phyloP scores from a whole-genome alignment of 2,113 vertebrate species.

The Pao palembangensis region DNA sequence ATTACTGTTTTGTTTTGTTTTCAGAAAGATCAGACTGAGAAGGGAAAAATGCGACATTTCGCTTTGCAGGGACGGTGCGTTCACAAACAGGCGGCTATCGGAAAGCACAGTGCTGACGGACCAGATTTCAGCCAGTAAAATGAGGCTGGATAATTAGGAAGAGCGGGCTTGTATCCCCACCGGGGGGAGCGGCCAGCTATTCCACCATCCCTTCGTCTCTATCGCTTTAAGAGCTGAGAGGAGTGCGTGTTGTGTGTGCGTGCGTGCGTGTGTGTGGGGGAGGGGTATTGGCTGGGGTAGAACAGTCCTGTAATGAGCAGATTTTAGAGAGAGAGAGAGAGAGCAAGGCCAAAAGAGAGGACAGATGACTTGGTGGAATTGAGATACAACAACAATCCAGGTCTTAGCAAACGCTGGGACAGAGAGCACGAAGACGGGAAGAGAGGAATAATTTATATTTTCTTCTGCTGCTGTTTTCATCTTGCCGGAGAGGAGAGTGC shows the following conservation, averaged over 20 bases:
- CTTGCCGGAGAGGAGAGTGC: constrained; percentile 45
- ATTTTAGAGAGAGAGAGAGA: constrained; percentile 59
- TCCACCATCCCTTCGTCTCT: constrained; percentile 57
- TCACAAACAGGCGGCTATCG: constrained; percentile 25
- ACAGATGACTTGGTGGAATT: constrained; percentile 71
- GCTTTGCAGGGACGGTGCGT: background rate
- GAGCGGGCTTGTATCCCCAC: constrained; percentile 58
- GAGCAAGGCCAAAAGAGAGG: constrained; percentile 50
- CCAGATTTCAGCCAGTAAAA: constrained; percentile 45
- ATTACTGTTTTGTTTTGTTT: no score
- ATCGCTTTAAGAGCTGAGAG: constrained; percentile 77
- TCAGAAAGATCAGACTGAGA: constrained; percentile 5
- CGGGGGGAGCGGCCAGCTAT: constrained; percentile 44
- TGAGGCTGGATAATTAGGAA: constrained; percentile 69
- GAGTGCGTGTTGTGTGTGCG: constrained; percentile 45
- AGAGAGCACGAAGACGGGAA: constrained; percentile 40
- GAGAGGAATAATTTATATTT: constrained; percentile 29
- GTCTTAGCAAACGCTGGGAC: constrained; percentile 23
- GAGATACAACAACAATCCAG: constrained; percentile 58
- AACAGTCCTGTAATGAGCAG: constrained; percentile 81
- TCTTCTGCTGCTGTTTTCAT: constrained; percentile 15
- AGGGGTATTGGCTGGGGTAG: constrained; percentile 78
- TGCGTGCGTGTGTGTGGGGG: constrained; percentile 69
- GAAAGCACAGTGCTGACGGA: constrained; percentile 54
- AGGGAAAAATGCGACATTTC: no score